Base-by-base conservation (phyloP, 2,797 vertebrate genomes). In the Florisuga fusca region DNA sequence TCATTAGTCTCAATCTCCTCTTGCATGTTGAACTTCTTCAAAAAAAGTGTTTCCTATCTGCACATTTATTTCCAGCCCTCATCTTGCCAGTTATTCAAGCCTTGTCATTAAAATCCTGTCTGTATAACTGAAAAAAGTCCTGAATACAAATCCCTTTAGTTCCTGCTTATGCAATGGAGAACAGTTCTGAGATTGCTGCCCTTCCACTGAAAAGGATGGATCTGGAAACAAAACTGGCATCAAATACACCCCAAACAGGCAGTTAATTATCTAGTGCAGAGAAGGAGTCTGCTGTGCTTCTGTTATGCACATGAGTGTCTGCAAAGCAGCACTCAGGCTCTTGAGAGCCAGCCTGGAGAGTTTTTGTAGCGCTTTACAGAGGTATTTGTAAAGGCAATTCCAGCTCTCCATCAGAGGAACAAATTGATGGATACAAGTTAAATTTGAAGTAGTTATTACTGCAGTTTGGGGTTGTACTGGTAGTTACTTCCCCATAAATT, bases 401-500 rank as follows among this genome's bases (percentile, higher is more conserved):
- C 46, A 62, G 3, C 25, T n/a, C 17, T 12, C 4, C 11, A 5
- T 33, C 31, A 53, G 63, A 79, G 21, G 12, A 62, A 57, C 3
- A 63, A 55, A 79, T 15, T 48, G 4, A 31, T 80, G 23, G 51
- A 27, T 16, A 61, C 46, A 72, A 2, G 0, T 21, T 57, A 34
- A 55, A 57, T 34, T 12, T 67, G n/a, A 82, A 72, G n/a, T 41
- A 75, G 74, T 2, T 25, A 19, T 50, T 0, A 1, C 31, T 88
- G 50, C 10, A 31, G 26, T 68, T 54, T 75, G 21, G 15, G 10
- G 10, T 71, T 8, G 2, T 67, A 41, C 22, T 0, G 0, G 12
- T 54, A 63, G n/a, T 36, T 63, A 50, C 34, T 74, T 74, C 22
- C 27, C 29, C 15, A 9, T 41, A 66, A 62, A 23, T 57, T 26